Evolutionary conservation across 2,113 vertebrate genomes (phyloP), one percentile per base, ranked within the genome.

Genomic region (Centropus bengalensis): DNA sequence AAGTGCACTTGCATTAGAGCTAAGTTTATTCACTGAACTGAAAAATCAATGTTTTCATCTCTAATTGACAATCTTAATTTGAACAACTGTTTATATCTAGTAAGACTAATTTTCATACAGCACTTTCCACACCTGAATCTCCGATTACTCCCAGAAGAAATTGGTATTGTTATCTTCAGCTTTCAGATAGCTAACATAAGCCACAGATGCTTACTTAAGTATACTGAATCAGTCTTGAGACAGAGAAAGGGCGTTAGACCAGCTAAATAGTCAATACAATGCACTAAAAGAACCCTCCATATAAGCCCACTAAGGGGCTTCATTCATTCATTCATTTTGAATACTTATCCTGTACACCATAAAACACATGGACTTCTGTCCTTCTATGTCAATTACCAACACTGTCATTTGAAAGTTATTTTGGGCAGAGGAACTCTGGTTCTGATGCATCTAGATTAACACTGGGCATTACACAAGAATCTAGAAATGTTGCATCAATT

Each of bases 31-130:
- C 78, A 81, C 45, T 85, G 56, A 83, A 93, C 56, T 81, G 92
- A 88, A 95, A 95, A 96, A 96, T 94, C 68, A 0, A 92, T 95
- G 32, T 28, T 13, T 79, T 94, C 83, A n/a, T 66, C 20, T 93
- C 44, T 83, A 91, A 88, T 59, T 82, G 83, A 82, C 56, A 93
- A 56, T 21, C 28, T 75, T 91, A 90, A 92, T 94, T 91, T 81
- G 44, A 90, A 60, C 49, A 83, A 30, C 51, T 77, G 47, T 19
- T 44, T 89, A n/a, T 55, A 60, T 45, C 83, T 81, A 58, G 30
- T 67, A 93, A 79, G 40, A 44, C 12, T 47, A 70, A 68, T 88
- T 94, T 80, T 86, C 59, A 66, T 90, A 51, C 12, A 80, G 10
- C 51, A 18, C 27, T 83, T 91, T 88, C 60, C 1, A 26, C 76